Percentiles rank a stretch among this genome's conserved stretches.
Evolutionary conservation across 2,113 vertebrate genomes (phyloP).

Genomic region (Eleginops maclovinus): DNA sequence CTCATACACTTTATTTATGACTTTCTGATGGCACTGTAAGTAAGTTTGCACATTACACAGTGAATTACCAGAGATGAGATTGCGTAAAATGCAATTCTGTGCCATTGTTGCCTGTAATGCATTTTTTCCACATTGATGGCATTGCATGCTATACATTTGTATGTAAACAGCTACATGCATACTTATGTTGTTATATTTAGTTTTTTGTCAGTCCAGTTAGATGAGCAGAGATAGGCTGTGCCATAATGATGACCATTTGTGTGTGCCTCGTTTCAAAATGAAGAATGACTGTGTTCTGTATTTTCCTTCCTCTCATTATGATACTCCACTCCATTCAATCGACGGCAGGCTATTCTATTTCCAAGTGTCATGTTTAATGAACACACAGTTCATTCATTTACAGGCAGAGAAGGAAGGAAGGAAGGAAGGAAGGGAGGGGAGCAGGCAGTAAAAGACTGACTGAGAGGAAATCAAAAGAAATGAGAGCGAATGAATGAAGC

Average conservation of each 20-base stretch:
- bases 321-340: constrained; percentile 56
- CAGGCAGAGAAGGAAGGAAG: constrained; percentile 23
- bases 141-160: neutral
- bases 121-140: constrained; percentile 8
- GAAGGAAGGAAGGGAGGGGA: neutral
- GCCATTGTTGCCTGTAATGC: constrained; percentile 30
- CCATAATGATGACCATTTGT: constrained; percentile 53
- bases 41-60: constrained; percentile 54
- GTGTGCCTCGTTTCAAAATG: constrained; percentile 53
- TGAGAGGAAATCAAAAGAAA: constrained; percentile 43
- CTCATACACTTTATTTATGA: constrained; percentile 74
- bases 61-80: constrained; percentile 52
- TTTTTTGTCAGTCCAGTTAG: constrained; percentile 16
- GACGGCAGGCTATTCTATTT: constrained; percentile 61
- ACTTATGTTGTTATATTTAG: constrained; percentile 28
- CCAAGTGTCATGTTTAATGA: constrained; percentile 73
- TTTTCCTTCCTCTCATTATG: constrained; percentile 56
- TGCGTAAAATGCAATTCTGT: constrained; percentile 38
- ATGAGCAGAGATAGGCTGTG: constrained; percentile 43
- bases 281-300: constrained; percentile 52
- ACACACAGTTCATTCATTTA: constrained; percentile 64
- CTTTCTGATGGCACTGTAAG: constrained; percentile 64
- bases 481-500: constrained; percentile 13
- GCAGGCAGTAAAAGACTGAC: constrained; percentile 9
- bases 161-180: constrained; percentile 6